Conservation (phyloP, 2,888 invertebrate species). For the Augochlorella aurata region DNA sequence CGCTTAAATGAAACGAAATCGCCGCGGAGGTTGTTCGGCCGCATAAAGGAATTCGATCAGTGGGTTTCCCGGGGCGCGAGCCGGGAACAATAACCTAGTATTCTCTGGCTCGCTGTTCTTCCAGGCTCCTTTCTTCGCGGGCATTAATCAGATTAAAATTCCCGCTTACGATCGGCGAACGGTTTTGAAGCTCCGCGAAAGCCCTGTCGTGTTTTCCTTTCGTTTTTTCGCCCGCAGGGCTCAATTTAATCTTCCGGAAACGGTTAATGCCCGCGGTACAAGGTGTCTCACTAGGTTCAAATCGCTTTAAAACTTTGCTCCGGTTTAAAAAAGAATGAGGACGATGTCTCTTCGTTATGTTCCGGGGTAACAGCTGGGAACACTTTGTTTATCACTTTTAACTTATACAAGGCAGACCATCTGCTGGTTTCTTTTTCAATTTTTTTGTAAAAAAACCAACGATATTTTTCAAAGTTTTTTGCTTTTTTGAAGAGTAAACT, state of each 20-base stretch:
- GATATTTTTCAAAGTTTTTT: too few species aligned
- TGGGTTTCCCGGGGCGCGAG: constrained; percentile 5
- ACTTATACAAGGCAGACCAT: too few species aligned
- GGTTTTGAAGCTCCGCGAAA: not conserved
- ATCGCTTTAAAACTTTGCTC: not conserved
- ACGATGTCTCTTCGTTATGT: too few species aligned
- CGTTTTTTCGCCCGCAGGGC: not conserved
- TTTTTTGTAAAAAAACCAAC: too few species aligned
- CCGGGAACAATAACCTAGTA: constrained; percentile 27
- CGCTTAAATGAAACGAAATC: constrained; percentile 28
- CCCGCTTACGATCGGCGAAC: constrained; percentile 11
- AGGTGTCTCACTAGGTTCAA: not conserved
- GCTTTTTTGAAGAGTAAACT: too few species aligned
- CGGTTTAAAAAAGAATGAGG: too few species aligned
- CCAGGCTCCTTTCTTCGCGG: not conserved
- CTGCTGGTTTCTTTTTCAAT: too few species aligned
- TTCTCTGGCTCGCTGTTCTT: not conserved
- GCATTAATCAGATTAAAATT: constrained; percentile 54
- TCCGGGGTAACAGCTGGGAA: too few species aligned
- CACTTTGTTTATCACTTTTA: too few species aligned
- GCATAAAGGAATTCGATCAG: constrained; percentile 40
- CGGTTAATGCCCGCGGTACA: constrained; percentile 13
- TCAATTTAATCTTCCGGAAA: constrained; percentile 20
- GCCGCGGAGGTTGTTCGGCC: constrained; percentile 10
- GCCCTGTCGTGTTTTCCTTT: not conserved